These are phyloP conservation scores for Cottus gobio DNA, from an alignment of 2,113 vertebrate genomes.

Conservation along the genomic window DNA sequence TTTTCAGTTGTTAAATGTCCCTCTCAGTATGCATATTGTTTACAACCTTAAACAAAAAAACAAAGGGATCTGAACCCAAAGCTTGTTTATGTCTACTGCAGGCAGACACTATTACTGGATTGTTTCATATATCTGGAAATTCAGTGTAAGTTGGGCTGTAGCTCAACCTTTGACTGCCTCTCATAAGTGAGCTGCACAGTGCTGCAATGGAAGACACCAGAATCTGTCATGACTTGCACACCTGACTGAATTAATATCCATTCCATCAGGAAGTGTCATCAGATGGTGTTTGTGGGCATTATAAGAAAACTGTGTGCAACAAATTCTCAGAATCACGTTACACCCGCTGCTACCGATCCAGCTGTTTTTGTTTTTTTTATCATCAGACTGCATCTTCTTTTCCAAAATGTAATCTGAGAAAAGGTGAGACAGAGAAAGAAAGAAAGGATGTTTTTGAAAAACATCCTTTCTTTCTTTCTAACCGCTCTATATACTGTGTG, in stretches of 20 bases:
- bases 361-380: not conserved
- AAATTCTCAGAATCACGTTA: not conserved
- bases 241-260: constrained; percentile 13
- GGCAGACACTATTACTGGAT: not conserved
- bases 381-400: not conserved
- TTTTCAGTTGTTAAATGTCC: not conserved
- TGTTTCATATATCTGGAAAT: not conserved
- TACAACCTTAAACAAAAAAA: not conserved
- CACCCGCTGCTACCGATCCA: not conserved
- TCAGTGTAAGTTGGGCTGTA: not conserved
- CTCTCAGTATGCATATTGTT: not conserved
- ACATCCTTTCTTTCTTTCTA: too few relatives aligned
- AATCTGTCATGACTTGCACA: constrained; percentile 57
- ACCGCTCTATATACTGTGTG: too few relatives aligned
- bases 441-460: too few relatives aligned
- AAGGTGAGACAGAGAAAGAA: not conserved
- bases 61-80: not conserved
- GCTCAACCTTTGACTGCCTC: not conserved
- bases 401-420: not conserved
- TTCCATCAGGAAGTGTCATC: constrained; percentile 22
- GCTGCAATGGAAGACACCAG: constrained; percentile 6
- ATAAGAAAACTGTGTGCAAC: not conserved
- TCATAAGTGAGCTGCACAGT: not conserved
- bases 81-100: too few relatives aligned
- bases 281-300: not conserved